Percentiles rank a stretch among this genome's conserved stretches.
Evolutionary conservation across 2,113 vertebrate genomes (phyloP).

Genomic region (Mirza zaza): DNA sequence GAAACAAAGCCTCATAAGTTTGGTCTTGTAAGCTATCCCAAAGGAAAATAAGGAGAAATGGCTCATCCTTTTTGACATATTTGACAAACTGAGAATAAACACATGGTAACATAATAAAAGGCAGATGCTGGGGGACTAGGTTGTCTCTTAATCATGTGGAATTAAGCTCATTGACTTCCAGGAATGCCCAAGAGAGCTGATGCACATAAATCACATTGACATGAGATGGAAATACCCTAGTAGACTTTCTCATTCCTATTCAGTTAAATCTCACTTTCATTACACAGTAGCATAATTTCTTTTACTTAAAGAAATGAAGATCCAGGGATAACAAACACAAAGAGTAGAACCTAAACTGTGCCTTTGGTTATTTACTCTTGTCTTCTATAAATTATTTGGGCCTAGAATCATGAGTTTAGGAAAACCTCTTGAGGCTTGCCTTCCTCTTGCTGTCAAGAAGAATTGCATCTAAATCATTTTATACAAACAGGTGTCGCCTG

Average conservation of each 20-base stretch:
- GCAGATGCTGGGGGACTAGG: conserved; percentile 49
- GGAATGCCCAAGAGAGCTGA: conserved; percentile 36
- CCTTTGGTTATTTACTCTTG: not conserved
- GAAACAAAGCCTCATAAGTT: conserved; percentile 42
- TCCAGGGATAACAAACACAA: not conserved
- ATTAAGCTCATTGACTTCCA: conserved; percentile 63
- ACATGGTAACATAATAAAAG: conserved; percentile 65
- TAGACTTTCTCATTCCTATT: not conserved
- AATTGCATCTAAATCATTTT: conserved; percentile 39
- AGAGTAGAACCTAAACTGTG: not conserved
- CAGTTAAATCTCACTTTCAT: not conserved
- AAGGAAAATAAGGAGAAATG: conserved; percentile 44
- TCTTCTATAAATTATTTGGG: conserved; percentile 24
- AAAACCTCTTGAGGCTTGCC: not conserved
- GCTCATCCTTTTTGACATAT: conserved; percentile 33
- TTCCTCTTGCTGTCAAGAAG: conserved; percentile 7
- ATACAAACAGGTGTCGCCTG: not conserved
- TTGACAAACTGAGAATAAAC: conserved; percentile 63
- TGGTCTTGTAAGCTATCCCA: not conserved
- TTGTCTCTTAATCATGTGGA: conserved; percentile 67
- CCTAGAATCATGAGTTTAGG: not conserved
- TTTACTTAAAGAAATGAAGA: conserved; percentile 31
- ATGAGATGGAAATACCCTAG: not conserved
- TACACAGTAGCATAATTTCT: not conserved
- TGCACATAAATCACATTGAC: conserved; percentile 60